Evolutionary conservation across 2,113 vertebrate species (phyloP), one percentile per base, ranked within the genome.

Genomic region (Tupaia tana): DNA sequence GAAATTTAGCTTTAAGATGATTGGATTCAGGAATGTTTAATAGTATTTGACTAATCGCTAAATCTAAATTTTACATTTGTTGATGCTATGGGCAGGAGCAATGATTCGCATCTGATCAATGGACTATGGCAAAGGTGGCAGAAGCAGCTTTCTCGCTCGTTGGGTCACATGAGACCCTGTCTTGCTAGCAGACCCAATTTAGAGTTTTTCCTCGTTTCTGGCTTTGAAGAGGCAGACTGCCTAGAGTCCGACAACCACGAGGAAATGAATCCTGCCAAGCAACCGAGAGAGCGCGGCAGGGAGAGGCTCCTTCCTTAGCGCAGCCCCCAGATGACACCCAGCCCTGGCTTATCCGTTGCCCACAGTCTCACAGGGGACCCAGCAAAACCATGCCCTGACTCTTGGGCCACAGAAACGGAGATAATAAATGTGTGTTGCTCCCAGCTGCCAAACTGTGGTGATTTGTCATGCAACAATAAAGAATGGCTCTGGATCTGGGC

Each of bases 61-160:
- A 56, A 84, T 81, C 15, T 75, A 67, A 93, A 70, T 27, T 81
- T 81, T 63, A 64, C 34, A 94, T 71, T 18, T 74, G n/a, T 18
- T 16, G 43, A 64, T 27, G 61, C 34, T 67, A 9, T 56, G 34
- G 59, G 27, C 18, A 87, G 7, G 84, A 69, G 24, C 16, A 11
- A 15, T 6, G 56, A 52, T 27, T 90, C 87, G 22, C 8, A 31
- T 75, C 56, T 92, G 8, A 77, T 56, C 27, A 56, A 20, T 0
- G 34, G 52, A 81, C 4, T 9, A 43, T 9, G 10, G 31, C 20
- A 24, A 67, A 73, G 31, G 56, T 31, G 29, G 43, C 43, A 43
- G 58, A 92, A 89, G 61, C 25, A 52, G 52, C 16, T 19, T 7
- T 27, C 58, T 20, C 18, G 58, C 29, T 18, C 3, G 13, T 15